Conservation (phyloP, 1,140 invertebrate genomes). For the Drosophila hydei region DNA sequence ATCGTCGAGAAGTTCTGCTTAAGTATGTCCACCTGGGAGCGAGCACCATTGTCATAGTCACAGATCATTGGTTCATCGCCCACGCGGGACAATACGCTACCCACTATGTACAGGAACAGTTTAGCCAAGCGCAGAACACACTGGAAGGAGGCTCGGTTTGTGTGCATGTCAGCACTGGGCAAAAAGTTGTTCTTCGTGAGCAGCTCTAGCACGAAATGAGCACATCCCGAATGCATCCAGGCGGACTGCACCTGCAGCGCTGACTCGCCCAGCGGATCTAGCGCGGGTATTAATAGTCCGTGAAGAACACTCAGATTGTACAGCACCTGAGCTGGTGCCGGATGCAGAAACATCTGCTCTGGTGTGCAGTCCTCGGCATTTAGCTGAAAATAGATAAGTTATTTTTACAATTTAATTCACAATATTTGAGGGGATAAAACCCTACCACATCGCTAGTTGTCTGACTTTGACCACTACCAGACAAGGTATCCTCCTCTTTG, state of each 20-base stretch:
- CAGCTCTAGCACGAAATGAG: slow-evolving; percentile 92
- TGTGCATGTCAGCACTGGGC: slow-evolving; percentile 91
- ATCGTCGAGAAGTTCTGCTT: slow-evolving; percentile 84
- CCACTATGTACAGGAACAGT: slow-evolving; percentile 93
- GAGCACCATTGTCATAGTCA: slow-evolving; percentile 68
- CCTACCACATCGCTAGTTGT: slow-evolving; percentile 17
- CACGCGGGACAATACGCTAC: slow-evolving; percentile 86
- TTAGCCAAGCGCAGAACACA: slow-evolving; percentile 95
- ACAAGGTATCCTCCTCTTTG: slow-evolving; percentile 51
- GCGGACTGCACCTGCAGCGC: slow-evolving; percentile 94
- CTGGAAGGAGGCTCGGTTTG: slow-evolving; percentile 93
- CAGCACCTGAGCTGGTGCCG: slow-evolving; percentile 90
- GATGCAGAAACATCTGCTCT: slow-evolving; percentile 90
- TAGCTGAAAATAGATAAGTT: slow-evolving; percentile 23
- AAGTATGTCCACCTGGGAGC: slow-evolving; percentile 82
- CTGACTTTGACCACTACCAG: slow-evolving; percentile 49
- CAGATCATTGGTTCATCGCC: slow-evolving; percentile 79
- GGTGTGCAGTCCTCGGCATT: slow-evolving; percentile 85
- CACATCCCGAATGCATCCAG: slow-evolving; percentile 89
- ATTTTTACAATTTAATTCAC: not conserved
- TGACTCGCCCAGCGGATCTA: slow-evolving; percentile 92
- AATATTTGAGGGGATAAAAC: not conserved
- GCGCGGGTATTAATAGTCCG: slow-evolving; percentile 95
- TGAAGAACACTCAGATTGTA: slow-evolving; percentile 93
- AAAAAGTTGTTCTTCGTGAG: slow-evolving; percentile 95